phyloP scores from a whole-genome alignment of 2,888 invertebrate species.

The Elegia similella region DNA sequence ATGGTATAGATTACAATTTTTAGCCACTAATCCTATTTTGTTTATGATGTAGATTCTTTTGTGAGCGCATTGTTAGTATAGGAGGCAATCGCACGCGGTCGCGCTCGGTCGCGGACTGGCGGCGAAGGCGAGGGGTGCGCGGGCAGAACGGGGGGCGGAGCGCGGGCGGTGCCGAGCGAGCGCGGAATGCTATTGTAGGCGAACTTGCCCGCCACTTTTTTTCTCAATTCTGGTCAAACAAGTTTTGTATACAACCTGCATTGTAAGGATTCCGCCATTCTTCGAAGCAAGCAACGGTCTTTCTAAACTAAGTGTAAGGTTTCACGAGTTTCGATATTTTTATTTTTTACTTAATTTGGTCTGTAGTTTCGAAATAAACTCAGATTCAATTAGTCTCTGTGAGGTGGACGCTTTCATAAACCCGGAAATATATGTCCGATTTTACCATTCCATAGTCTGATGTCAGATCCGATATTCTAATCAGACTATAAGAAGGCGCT shows the following conservation, averaged over 20 bases:
- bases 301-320: constrained; percentile 62
- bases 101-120: constrained; percentile 66
- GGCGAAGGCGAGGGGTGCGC: constrained; percentile 41
- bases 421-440: too few species aligned
- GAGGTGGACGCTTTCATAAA: background rate
- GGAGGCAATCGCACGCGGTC: constrained; percentile 54
- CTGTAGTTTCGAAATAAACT: background rate
- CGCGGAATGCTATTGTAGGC: constrained; percentile 80
- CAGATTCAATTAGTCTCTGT: background rate
- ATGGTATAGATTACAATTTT: constrained; percentile 18
- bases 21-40: constrained; percentile 43
- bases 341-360: background rate
- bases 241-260: constrained; percentile 81
- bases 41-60: constrained; percentile 46
- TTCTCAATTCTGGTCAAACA: constrained; percentile 79
- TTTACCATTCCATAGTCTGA: too few species aligned
- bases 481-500: too few species aligned
- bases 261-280: constrained; percentile 81
- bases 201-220: constrained; percentile 79
- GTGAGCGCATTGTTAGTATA: constrained; percentile 41
- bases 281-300: constrained; percentile 68
- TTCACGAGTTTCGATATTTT: constrained; percentile 30
- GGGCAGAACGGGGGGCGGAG: constrained; percentile 57
- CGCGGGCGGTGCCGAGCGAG: constrained; percentile 57
- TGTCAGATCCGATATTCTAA: too few species aligned